phyloP scores from a whole-genome alignment of 2,113 vertebrate species.

The Oryzias curvinotus region DNA sequence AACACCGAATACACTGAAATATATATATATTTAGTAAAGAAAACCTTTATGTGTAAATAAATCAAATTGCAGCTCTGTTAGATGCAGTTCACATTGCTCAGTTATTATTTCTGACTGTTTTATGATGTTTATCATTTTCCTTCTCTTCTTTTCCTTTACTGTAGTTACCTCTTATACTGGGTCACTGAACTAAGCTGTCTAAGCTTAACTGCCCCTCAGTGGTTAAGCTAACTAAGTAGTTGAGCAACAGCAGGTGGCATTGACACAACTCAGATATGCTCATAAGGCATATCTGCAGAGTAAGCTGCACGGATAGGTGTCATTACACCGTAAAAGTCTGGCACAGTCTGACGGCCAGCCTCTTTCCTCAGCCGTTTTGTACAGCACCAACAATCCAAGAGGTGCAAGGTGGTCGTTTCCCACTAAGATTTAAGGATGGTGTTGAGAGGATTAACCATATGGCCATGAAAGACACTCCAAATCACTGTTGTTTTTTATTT shows the following conservation, averaged over 20 bases:
- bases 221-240: slow-evolving; percentile 72
- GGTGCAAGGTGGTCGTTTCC: neutral
- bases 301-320: slow-evolving; percentile 10
- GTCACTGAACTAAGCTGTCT: slow-evolving; percentile 69
- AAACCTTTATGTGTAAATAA: too few relatives aligned
- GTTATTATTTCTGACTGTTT: slow-evolving; percentile 20
- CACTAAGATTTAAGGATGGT: slow-evolving; percentile 4
- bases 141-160: slow-evolving; percentile 44
- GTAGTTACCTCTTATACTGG: slow-evolving; percentile 46
- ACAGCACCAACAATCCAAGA: neutral
- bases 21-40: too few relatives aligned
- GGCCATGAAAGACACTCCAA: slow-evolving; percentile 9
- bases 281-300: slow-evolving; percentile 35
- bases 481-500: slow-evolving; percentile 34
- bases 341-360: neutral
- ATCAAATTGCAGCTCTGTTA: too few relatives aligned
- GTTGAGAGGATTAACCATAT: slow-evolving; percentile 48
- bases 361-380: neutral
- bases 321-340: neutral
- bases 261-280: slow-evolving; percentile 34
- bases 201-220: slow-evolving; percentile 60
- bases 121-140: slow-evolving; percentile 28
- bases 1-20: too few relatives aligned
- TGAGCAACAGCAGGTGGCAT: slow-evolving; percentile 65
- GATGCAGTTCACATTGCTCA: slow-evolving; percentile 8